Base-by-base conservation (phyloP, 1,140 invertebrate genomes). In the Amyelois transitella region DNA sequence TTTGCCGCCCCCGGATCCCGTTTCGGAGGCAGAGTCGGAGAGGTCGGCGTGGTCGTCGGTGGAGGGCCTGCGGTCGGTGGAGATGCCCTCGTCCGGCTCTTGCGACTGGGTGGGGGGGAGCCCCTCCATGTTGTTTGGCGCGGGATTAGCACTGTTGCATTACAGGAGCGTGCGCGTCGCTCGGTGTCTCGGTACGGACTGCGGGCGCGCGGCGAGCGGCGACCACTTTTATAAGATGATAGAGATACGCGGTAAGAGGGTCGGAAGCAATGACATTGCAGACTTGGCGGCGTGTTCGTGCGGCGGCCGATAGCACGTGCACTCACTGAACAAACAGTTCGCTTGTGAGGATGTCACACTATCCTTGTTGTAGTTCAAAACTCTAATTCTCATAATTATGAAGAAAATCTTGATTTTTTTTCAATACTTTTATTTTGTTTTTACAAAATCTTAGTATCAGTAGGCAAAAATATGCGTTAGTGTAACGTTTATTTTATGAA, bases 11-110 rank as follows among this genome's bases (percentile, higher is more conserved):
- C 88, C 89, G 43, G 90, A 91, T 18, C 90, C 90, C 6, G 90
- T 86, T 18, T 91, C 91, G 45, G 90, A 91, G 22, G 89, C 91
- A 60, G 89, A 90, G 75, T 94, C 93, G 5, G 92, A 93, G 6
- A 91, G 70, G 69, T 94, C 92, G 6, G 91, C 92, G 60, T 91
- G 89, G 49, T 87, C 84, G 60, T 83, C 81, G 68, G 80, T 75
- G 55, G 81, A 82, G 50, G 75, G 80, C 53, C 79, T 77, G 59
- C 81, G 81, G 69, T 85, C 84, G 74, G 75, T 55, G 72, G 86
- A 64, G 84, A 87, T 75, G 67, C 75, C 74, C 74, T 80, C 73
- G 66, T 86, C 75, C 64, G 76, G 62, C 66, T 83, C 64, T 54
- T 69, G 70, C 65, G 69, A 58, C 64, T 76, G 70, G 70, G 64